Evolutionary conservation across 2,797 vertebrate genomes (phyloP).

Genomic region (Zenarchopterus dispar): DNA sequence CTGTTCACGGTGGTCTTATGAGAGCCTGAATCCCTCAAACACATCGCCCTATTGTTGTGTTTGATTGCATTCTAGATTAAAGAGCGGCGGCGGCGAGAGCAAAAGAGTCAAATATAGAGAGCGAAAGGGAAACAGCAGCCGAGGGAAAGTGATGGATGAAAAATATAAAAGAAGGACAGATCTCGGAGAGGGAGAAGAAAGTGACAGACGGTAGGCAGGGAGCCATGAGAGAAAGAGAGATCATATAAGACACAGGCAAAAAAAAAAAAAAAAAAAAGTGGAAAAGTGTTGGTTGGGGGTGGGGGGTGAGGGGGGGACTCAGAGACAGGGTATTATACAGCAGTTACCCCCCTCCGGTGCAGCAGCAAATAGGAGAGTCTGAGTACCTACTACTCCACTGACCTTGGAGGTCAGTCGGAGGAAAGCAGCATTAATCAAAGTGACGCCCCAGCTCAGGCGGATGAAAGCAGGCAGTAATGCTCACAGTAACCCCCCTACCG

Average conservation of each 20-base stretch:
- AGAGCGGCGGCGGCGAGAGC: constrained; percentile 48
- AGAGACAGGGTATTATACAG: constrained; percentile 71
- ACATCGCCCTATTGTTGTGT: constrained; percentile 40
- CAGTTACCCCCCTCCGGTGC: constrained; percentile 65
- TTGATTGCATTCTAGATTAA: constrained; percentile 81
- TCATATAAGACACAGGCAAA: constrained; percentile 43
- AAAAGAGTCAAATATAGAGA: constrained; percentile 37
- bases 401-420: constrained; percentile 79
- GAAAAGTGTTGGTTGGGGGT: constrained; percentile 37
- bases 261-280: constrained; percentile 25
- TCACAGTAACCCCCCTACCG: constrained; percentile 57
- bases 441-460: constrained; percentile 68
- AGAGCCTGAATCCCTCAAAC: too few species aligned
- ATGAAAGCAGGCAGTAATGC: constrained; percentile 70
- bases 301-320: constrained; percentile 34
- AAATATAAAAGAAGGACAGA: constrained; percentile 50
- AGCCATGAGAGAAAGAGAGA: constrained; percentile 27
- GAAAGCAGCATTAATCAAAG: constrained; percentile 82
- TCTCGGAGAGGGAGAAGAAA: constrained; percentile 48
- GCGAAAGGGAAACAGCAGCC: constrained; percentile 22
- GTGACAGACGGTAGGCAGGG: constrained; percentile 33
- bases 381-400: constrained; percentile 74
- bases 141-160: constrained; percentile 50
- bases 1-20: too few species aligned
- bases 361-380: constrained; percentile 54